Evolutionary conservation across 2,113 vertebrate genomes (phyloP), one percentile per base, ranked within the genome.

Genomic region (Procavia capensis): DNA sequence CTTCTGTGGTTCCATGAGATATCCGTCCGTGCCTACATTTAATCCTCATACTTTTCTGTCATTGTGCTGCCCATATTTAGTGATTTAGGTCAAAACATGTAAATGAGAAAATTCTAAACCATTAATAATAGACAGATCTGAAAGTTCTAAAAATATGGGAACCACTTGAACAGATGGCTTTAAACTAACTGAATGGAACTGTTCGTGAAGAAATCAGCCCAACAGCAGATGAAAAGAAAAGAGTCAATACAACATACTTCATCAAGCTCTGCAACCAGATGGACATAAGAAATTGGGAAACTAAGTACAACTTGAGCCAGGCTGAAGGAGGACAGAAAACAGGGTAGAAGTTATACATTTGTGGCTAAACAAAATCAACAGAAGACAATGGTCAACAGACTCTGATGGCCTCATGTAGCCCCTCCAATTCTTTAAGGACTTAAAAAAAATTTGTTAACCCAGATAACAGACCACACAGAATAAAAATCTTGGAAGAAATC

Each of bases 211-310:
- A 59, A 87, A 82, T 76, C 96, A 95, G 91, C 25, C 50, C 83
- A 80, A 86, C 63, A 97, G 81, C 24, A 68, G 90, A 91, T 59
- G 70, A 93, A 96, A 93, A 75, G 74, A 94, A 97, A 83, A 92
- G 43, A 54, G 59, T 54, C 59, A 78, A 78, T 0, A 1, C 0
- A 1, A 83, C 9, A 29, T 57, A 82, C 66, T 20, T 92, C 92
- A 86, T 97, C 90, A 57, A 5, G 3, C 59, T 91, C 87, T 96
- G 93, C 83, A 91, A 75, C 25, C 2, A 89, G 88, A 80, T 75
- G 75, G 74, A 75, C 64, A 72, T 85, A 96, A 95, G 88, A 96
- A 95, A 80, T 57, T 22, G 85, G 95, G 95, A 97, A 98, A 96
- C 89, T 80, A 97, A 57, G 61, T 47, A 43, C 59, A 39, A 25